phyloP scores from a whole-genome alignment of 2,888 invertebrate species.

The Macrosiphum euphorbiae region DNA sequence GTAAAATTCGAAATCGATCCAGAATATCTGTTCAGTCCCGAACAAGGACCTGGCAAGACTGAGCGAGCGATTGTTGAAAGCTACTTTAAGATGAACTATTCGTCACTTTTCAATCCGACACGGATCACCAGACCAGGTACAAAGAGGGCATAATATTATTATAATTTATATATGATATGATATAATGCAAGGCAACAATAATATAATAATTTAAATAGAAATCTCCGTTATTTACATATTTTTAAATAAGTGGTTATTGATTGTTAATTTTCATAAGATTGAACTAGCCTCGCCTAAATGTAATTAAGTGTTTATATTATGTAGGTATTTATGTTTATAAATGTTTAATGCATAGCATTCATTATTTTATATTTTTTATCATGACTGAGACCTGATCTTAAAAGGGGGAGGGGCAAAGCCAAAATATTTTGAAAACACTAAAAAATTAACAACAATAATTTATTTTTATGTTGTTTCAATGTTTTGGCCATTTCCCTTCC shows the following conservation, averaged over 20 bases:
- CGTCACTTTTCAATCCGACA: conserved; percentile 86
- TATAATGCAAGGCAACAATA: background rate
- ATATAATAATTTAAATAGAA: background rate
- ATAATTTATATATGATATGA: no score
- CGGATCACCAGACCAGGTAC: conserved; percentile 89
- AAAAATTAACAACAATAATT: no score
- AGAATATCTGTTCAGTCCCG: conserved; percentile 91
- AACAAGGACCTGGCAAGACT: conserved; percentile 86
- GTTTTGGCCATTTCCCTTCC: no score
- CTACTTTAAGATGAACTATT: conserved; percentile 90
- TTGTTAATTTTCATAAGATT: background rate
- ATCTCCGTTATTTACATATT: background rate
- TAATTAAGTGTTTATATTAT: background rate
- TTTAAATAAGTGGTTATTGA: background rate
- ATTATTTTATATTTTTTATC: background rate
- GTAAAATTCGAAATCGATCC: conserved; percentile 92
- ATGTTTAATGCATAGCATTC: background rate
- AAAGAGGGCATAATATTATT: conserved; percentile 67
- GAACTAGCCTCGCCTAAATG: background rate
- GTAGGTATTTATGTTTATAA: background rate
- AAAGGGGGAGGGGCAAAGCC: no score
- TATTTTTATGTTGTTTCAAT: no score
- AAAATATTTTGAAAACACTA: no score
- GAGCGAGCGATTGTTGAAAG: conserved; percentile 87
- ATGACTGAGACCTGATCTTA: background rate